Percentiles rank a stretch among this genome's conserved stretches.
phyloP scores from a whole-genome alignment of 2,797 vertebrate genomes.

The Kryptopterus vitreolus region DNA sequence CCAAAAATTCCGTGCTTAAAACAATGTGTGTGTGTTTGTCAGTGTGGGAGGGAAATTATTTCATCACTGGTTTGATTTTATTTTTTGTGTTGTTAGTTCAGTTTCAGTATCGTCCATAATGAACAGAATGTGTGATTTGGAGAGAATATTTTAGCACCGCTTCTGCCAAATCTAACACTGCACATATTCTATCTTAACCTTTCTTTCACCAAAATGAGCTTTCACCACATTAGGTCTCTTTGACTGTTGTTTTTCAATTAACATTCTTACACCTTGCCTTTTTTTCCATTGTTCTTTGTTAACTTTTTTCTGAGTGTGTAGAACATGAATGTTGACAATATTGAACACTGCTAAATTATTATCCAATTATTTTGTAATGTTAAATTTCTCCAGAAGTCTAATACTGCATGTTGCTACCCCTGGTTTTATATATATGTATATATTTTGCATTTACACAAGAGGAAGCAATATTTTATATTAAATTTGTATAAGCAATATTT shows the following conservation, averaged over 20 bases:
- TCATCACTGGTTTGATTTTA: too few relatives aligned
- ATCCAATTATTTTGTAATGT: too few relatives aligned
- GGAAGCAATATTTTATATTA: neutral
- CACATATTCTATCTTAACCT: neutral
- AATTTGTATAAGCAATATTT: too few relatives aligned
- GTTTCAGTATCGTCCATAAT: too few relatives aligned
- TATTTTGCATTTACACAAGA: neutral
- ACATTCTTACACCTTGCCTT: neutral
- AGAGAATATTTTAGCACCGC: neutral
- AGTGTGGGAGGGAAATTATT: too few relatives aligned
- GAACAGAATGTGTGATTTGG: constrained; percentile 1
- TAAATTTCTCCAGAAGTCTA: too few relatives aligned
- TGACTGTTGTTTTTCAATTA: neutral
- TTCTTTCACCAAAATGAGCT: neutral
- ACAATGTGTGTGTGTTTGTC: too few relatives aligned
- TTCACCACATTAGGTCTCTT: neutral
- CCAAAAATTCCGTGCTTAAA: neutral
- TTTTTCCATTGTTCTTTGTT: neutral
- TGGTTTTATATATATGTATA: too few relatives aligned
- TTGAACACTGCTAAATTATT: too few relatives aligned
- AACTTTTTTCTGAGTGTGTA: neutral
- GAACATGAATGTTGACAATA: neutral
- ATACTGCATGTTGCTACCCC: too few relatives aligned
- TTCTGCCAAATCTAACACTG: neutral
- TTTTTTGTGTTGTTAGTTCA: too few relatives aligned